A percentile compares a stretch with the other conserved stretches of the same genome.
phyloP scores from a whole-genome alignment of 2,888 invertebrate species.

The Callyntrura sp. region DNA sequence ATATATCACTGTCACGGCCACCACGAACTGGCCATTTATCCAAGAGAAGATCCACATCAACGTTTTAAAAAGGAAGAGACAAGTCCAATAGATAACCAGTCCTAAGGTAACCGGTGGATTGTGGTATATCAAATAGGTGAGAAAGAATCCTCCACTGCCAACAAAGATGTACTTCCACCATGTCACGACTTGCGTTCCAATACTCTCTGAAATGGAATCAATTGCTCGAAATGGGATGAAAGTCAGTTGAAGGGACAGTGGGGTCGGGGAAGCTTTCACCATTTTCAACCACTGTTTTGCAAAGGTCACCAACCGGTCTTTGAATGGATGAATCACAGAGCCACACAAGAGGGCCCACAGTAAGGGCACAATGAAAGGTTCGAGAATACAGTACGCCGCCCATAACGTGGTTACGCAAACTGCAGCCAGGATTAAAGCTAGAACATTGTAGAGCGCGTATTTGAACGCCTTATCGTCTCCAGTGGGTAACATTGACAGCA shows the following conservation, averaged over 20 bases:
- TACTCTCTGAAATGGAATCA: slow-evolving; percentile 91
- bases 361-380: slow-evolving; percentile 96
- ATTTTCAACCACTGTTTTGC: slow-evolving; percentile 76
- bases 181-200: slow-evolving; percentile 90
- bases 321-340: slow-evolving; percentile 98
- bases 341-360: slow-evolving; percentile 98
- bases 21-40: slow-evolving; percentile 78
- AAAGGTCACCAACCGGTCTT: slow-evolving; percentile 87
- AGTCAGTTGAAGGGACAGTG: slow-evolving; percentile 85
- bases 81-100: slow-evolving; percentile 87
- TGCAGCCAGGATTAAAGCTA: slow-evolving; percentile 91
- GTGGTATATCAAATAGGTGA: slow-evolving; percentile 89
- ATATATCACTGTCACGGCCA: slow-evolving; percentile 80
- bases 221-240: slow-evolving; percentile 91
- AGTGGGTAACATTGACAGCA: slow-evolving; percentile 87
- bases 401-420: slow-evolving; percentile 90
- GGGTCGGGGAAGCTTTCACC: slow-evolving; percentile 78
- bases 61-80: slow-evolving; percentile 33
- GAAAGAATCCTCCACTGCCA: slow-evolving; percentile 85
- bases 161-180: slow-evolving; percentile 88
- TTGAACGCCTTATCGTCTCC: slow-evolving; percentile 95
- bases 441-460: slow-evolving; percentile 95
- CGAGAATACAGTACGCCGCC: slow-evolving; percentile 93
- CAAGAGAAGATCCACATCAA: slow-evolving; percentile 77
- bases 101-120: slow-evolving; percentile 90